Evolutionary conservation across 2,797 vertebrate genomes (phyloP), one percentile per base, ranked within the genome.

Genomic region (Poeciliopsis gracilis): DNA sequence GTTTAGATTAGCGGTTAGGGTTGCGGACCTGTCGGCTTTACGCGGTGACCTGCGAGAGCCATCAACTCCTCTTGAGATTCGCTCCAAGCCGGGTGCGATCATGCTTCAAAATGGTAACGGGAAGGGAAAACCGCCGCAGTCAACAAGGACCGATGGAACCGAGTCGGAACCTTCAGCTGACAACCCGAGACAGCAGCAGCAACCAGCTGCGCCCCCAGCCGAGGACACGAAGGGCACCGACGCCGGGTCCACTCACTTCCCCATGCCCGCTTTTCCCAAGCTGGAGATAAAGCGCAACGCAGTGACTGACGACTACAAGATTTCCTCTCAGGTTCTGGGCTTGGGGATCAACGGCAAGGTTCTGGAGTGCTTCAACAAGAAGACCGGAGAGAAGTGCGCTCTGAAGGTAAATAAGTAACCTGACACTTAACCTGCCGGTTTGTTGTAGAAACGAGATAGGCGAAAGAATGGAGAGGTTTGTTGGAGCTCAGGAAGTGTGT

Each of bases 331-430:
- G 82, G 98, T 99, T 69, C 95, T 99, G 92, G 98, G 98, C 25
- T 94, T 99, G 83, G 98, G 98, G 61, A 98, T 99, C 94, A 99
- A 99, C 72, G 98, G 98, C 78, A 99, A 99, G 94, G 98, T 99
- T n/a, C 87, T 98, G 79, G 96, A 98, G 88, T 99, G 98, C 88
- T 97, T 94, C 93, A 97, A 96, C 82, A 97, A 97, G 93, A 96
- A 94, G 87, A 97, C 96, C 0, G 97, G 97, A 85, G 94, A 97
- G 93, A 99, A 98, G 93, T 99, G 98, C 93, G 98, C 98, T 2
- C 93, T 99, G 88, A 99, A 99, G 98, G 98, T 99, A 90, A 3
- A 0, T 7, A 72, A 55, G 80, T 80, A 84, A 84, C 47, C 63
- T 71, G 79, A 84, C 82, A 43, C 75, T 5, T 1, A 6, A 6